Conservation (phyloP, 1,140 invertebrate species). For the Drosophila funebris region DNA sequence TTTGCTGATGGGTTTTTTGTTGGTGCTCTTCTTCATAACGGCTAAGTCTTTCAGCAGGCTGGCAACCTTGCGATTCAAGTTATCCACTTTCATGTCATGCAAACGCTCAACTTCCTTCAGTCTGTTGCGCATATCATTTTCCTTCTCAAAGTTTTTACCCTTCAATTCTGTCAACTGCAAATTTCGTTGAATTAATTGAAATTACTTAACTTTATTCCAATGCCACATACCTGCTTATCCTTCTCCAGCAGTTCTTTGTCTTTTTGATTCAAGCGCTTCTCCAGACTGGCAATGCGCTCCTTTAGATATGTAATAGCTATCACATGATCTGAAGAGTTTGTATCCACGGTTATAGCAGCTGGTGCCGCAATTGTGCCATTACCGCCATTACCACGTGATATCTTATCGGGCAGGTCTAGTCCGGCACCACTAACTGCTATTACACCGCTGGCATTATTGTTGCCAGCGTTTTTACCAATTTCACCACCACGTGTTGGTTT, state of each 20-base stretch:
- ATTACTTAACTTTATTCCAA: neutral
- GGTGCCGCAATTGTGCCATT: constrained; percentile 83
- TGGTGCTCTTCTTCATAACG: constrained; percentile 91
- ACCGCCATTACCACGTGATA: constrained; percentile 69
- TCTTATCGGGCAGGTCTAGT: constrained; percentile 80
- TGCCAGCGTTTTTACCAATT: constrained; percentile 87
- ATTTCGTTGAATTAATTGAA: neutral
- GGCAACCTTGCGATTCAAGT: constrained; percentile 91
- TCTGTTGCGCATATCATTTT: constrained; percentile 93
- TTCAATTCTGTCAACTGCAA: constrained; percentile 95
- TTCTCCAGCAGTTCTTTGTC: constrained; percentile 94
- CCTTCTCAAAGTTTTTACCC: constrained; percentile 94
- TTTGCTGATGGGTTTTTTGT: constrained; percentile 83
- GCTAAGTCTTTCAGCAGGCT: constrained; percentile 93
- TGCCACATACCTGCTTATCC: constrained; percentile 92
- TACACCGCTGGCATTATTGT: constrained; percentile 85
- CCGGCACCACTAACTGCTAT: constrained; percentile 74
- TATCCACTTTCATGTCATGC: constrained; percentile 91
- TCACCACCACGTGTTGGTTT: constrained; percentile 65
- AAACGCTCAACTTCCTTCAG: constrained; percentile 92
- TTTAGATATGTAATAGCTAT: constrained; percentile 97
- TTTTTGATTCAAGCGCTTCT: constrained; percentile 94
- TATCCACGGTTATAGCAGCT: constrained; percentile 87
- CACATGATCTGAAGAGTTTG: constrained; percentile 95
- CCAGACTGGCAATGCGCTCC: constrained; percentile 96